Evolutionary conservation across 2,113 vertebrate species (phyloP).

Genomic region (Colistium nudipinnis): DNA sequence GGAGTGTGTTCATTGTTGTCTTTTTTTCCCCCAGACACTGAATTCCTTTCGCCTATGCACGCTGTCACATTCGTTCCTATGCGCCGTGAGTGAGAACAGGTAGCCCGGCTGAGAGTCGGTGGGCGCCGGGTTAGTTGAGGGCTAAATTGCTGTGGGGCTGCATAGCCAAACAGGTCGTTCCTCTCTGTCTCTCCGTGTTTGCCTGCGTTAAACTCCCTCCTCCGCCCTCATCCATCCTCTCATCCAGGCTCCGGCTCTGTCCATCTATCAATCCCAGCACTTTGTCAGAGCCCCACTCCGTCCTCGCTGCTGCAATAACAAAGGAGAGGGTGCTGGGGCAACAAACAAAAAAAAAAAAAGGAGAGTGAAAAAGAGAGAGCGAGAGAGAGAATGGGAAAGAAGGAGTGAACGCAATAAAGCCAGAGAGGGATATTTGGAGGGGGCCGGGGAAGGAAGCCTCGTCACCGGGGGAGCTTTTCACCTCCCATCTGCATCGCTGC

Average conservation of each 20-base stretch:
- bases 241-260: conserved; percentile 96
- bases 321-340: conserved; percentile 58
- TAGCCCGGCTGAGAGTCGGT: conserved; percentile 86
- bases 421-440: conserved; percentile 41
- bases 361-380: not conserved
- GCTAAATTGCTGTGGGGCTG: conserved; percentile 95
- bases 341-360: too few species aligned
- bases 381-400: conserved; percentile 5
- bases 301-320: conserved; percentile 87
- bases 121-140: conserved; percentile 87
- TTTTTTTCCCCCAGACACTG: conserved; percentile 8
- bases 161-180: conserved; percentile 94
- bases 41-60: conserved; percentile 39
- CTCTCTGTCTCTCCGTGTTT: conserved; percentile 99
- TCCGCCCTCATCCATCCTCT: conserved; percentile 96
- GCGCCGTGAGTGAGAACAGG: conserved; percentile 82
- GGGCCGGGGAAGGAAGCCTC: conserved; percentile 53
- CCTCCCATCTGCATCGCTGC: conserved; percentile 85
- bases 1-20: conserved; percentile 31
- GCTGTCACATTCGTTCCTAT: conserved; percentile 73
- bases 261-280: conserved; percentile 98
- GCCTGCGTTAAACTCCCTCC: conserved; percentile 92
- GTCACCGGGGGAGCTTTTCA: conserved; percentile 86
- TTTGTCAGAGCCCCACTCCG: conserved; percentile 98
- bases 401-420: conserved; percentile 53